These are phyloP conservation scores for Acleris laterana DNA, from an alignment of 2,888 invertebrate genomes.

Conservation along the genomic window DNA sequence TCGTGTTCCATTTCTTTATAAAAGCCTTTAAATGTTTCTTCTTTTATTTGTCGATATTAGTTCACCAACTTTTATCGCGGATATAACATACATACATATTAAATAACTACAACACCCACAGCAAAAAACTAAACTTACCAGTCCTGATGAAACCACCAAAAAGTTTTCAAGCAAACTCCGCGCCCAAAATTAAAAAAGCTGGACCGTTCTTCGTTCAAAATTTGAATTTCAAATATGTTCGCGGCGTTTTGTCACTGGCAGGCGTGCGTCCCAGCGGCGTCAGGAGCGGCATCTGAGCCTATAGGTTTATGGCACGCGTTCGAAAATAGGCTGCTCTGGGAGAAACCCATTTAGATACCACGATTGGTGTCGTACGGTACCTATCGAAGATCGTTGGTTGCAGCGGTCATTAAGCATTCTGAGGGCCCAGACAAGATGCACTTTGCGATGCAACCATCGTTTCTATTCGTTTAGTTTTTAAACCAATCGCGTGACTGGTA, in stretches of 20 bases:
- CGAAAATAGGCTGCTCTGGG: constrained; percentile 52
- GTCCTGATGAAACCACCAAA: constrained; percentile 25
- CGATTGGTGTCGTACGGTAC: constrained; percentile 10
- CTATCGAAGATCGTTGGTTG: neutral
- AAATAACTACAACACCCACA: constrained; percentile 10
- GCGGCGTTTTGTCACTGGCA: constrained; percentile 43
- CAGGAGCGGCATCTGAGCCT: constrained; percentile 64
- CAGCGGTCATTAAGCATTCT: too few species aligned
- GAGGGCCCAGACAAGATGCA: too few species aligned
- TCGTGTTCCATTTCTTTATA: too few species aligned
- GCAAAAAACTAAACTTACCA: constrained; percentile 51
- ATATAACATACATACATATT: too few species aligned
- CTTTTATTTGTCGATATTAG: too few species aligned
- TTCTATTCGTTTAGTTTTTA: too few species aligned
- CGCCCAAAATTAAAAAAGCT: constrained; percentile 28
- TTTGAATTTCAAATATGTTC: constrained; percentile 44
- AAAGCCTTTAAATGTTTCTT: too few species aligned
- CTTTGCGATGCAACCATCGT: too few species aligned
- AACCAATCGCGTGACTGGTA: too few species aligned
- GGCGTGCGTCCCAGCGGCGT: constrained; percentile 54
- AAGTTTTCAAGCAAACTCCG: constrained; percentile 27
- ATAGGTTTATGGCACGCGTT: constrained; percentile 52
- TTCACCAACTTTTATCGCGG: too few species aligned
- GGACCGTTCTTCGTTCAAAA: constrained; percentile 40
- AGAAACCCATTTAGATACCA: constrained; percentile 51